These are phyloP conservation scores for Drosophila equinoxialis DNA, from an alignment of 1,140 invertebrate genomes.

Conservation along the genomic window DNA sequence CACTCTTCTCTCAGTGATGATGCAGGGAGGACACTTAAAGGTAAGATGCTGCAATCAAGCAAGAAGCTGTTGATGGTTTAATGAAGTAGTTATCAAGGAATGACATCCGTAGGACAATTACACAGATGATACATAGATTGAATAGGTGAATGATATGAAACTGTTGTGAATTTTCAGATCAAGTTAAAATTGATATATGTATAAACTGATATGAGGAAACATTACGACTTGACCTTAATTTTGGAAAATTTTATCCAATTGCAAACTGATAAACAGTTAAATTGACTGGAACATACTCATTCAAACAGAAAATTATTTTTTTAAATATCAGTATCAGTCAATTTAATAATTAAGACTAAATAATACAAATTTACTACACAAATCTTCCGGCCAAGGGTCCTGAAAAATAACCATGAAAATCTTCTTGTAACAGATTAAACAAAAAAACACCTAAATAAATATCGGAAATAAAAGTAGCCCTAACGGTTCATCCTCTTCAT, in stretches of 20 bases:
- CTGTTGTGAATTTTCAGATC: constrained; percentile 2
- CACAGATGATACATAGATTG: constrained; percentile 15
- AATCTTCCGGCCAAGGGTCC: no score
- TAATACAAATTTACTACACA: no score
- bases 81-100: constrained; percentile 69
- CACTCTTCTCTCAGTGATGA: no score
- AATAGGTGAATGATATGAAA: constrained; percentile 1
- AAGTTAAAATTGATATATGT: neutral
- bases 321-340: neutral
- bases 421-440: no score
- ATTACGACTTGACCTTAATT: neutral
- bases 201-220: neutral
- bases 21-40: no score
- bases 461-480: no score
- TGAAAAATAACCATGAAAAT: no score
- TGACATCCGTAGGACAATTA: constrained; percentile 52
- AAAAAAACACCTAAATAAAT: no score
- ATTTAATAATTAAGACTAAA: no score
- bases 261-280: neutral
- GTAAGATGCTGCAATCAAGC: constrained; percentile 18
- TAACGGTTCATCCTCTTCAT: no score
- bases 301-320: neutral
- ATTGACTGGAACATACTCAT: neutral
- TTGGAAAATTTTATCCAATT: neutral
- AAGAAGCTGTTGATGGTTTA: constrained; percentile 36